phyloP scores from a whole-genome alignment of 2,113 vertebrate species.

The Sinocyclocheilus maitianheensis region DNA sequence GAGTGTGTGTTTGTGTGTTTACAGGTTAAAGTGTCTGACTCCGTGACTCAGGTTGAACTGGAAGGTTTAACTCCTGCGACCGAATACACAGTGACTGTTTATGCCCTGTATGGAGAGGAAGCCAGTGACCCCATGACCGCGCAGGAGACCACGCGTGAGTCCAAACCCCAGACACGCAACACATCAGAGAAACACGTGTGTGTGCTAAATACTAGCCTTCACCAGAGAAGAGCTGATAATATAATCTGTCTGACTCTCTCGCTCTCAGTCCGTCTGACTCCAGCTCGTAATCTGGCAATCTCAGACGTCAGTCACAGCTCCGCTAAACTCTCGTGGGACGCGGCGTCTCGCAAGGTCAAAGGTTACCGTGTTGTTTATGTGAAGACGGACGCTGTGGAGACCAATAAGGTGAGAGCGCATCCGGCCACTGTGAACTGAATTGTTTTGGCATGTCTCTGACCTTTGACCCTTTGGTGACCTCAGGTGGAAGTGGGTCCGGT shows the following conservation, averaged over 20 bases:
- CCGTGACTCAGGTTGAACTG: constrained; percentile 85
- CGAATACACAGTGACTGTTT: constrained; percentile 95
- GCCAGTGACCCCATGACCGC: constrained; percentile 94
- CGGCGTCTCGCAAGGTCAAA: constrained; percentile 77
- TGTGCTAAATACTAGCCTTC: not conserved
- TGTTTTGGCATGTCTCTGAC: not conserved
- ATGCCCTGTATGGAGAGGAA: constrained; percentile 96
- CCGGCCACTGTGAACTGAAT: not conserved
- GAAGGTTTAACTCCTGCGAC: constrained; percentile 85
- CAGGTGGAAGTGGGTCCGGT: constrained; percentile 86
- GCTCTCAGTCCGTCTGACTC: constrained; percentile 81
- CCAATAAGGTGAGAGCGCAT: constrained; percentile 82
- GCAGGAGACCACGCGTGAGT: constrained; percentile 92
- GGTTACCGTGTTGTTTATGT: constrained; percentile 89
- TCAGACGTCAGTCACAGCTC: constrained; percentile 85
- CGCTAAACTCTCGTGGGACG: constrained; percentile 85
- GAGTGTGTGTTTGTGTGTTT: constrained; percentile 39
- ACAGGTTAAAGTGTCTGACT: constrained; percentile 88
- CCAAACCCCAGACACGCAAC: not conserved
- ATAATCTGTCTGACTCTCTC: not conserved
- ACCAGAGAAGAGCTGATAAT: not conserved
- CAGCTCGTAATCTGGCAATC: constrained; percentile 85
- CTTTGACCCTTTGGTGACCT: constrained; percentile 1
- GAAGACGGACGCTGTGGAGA: constrained; percentile 84
- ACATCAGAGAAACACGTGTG: not conserved